Conservation (phyloP, 1,140 invertebrate genomes). For the Drosophila tristis region DNA sequence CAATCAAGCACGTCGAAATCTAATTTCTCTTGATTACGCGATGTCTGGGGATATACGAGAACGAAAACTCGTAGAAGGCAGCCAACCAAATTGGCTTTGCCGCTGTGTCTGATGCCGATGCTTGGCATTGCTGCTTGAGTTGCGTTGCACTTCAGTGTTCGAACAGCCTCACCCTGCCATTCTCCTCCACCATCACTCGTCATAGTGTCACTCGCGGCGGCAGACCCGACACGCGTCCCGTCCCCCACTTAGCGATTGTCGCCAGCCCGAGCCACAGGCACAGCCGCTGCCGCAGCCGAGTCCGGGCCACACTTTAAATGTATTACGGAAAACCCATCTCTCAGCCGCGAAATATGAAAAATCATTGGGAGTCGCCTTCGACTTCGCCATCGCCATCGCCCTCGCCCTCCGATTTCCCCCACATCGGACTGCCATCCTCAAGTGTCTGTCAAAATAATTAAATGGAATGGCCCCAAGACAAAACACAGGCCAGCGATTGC, state of each 20-base stretch:
- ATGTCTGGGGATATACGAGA: conserved; percentile 1
- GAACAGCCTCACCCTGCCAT: neutral
- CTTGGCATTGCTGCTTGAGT: conserved; percentile 25
- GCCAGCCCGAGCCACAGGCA: conserved; percentile 2
- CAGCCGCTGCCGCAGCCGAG: no score
- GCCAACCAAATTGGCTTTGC: conserved; percentile 70
- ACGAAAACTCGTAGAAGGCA: conserved; percentile 8
- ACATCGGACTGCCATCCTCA: conserved; percentile 37
- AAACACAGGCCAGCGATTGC: conserved; percentile 46
- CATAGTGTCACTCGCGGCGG: conserved; percentile 58
- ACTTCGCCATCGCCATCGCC: no score
- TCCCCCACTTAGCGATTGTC: conserved; percentile 50
- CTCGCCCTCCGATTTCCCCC: neutral
- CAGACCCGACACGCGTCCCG: conserved; percentile 49
- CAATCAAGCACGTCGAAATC: conserved; percentile 82
- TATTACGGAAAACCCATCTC: conserved; percentile 32
- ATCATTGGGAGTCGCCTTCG: conserved; percentile 39
- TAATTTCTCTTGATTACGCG: conserved; percentile 83
- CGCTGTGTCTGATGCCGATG: conserved; percentile 10
- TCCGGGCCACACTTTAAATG: conserved; percentile 41
- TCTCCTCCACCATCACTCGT: conserved; percentile 28
- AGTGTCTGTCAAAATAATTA: conserved; percentile 81
- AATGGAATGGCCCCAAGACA: conserved; percentile 73
- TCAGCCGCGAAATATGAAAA: conserved; percentile 67
- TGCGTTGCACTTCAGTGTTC: conserved; percentile 23